A percentile compares a stretch with the other conserved stretches of the same genome.
phyloP scores from a whole-genome alignment of 2,113 vertebrate genomes.

The Polyodon spathula region DNA sequence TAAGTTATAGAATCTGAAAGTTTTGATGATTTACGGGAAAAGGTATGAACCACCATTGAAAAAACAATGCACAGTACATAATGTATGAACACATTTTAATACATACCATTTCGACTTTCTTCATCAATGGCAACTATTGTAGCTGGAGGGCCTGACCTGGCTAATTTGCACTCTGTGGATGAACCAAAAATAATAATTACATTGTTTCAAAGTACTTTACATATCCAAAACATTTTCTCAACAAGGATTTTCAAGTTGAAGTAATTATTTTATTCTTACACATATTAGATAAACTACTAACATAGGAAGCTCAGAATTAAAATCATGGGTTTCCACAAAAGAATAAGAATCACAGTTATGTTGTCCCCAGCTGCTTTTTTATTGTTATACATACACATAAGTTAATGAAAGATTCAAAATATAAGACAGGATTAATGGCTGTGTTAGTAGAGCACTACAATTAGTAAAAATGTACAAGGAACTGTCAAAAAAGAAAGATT shows the following conservation, averaged over 20 bases:
- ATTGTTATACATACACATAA: no score
- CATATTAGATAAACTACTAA: background rate
- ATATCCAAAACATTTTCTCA: no score
- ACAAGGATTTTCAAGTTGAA: no score
- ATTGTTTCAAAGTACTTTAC: conserved; percentile 5
- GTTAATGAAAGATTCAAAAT: no score
- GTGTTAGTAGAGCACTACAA: conserved; percentile 18
- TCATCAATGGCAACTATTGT: conserved; percentile 96
- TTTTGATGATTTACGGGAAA: no score
- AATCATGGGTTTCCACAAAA: background rate
- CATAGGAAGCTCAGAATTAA: background rate
- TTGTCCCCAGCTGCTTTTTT: background rate
- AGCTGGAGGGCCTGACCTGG: conserved; percentile 82
- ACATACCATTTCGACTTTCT: conserved; percentile 93
- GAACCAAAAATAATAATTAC: conserved; percentile 20
- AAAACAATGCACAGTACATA: no score
- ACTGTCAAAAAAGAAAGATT: conserved; percentile 25
- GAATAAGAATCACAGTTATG: background rate
- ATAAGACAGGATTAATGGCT: background rate
- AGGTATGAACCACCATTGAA: no score
- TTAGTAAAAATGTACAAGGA: conserved; percentile 24
- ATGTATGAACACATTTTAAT: background rate
- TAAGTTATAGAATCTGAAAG: no score
- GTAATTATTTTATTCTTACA: no score
- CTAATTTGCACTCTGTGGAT: conserved; percentile 84